Evolutionary conservation across 2,888 invertebrate species (phyloP), one percentile per base, ranked within the genome.

Genomic region (Andrena minutula): DNA sequence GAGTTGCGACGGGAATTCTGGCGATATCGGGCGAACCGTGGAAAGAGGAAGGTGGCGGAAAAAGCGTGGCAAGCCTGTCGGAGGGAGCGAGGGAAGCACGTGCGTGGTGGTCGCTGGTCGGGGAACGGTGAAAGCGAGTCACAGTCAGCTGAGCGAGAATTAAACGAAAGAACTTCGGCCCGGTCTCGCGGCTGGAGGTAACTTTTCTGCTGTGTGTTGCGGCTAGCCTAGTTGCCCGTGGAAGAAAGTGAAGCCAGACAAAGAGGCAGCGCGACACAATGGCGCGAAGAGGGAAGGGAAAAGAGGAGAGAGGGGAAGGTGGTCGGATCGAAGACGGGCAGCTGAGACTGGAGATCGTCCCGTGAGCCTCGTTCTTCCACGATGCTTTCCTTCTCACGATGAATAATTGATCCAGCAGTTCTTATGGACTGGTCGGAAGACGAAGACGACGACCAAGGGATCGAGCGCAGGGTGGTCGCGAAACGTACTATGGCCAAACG

Each of bases 141-240:
- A 61, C 61, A 85, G 83, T 88, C 88, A 88, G 84, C 86, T 86
- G 87, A 83, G 75, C 84, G 82, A 76, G 80, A 85, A 83, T 79
- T 85, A 79, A 85, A 70, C 73, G 66, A 71, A 82, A 82, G 79
- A 88, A 86, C 70, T 86, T 85, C 30, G 82, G 56, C 72, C 41
- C 51, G 28, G 41, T 64, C 75, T 83, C 74, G 74, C 61, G 66
- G 61, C 58, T 49, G 69, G 68, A 47, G 69, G 61, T 86, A 88
- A 88, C 84, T 85, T 85, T 85, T 88, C 76, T 63, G 72, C 70
- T 28, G 65, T 74, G 83, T 83, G 84, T 80, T 82, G 82, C 85
- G 76, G 78, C 80, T 85, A 84, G 83, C 85, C 82, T 76, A 86
- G 81, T 88, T 88, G 83, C 58, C 79, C 69, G 71, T 70, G 79